A percentile compares a stretch with the other conserved stretches of the same genome.
Evolutionary conservation across 2,113 vertebrate genomes (phyloP).

Genomic region (Oreocharis arfaki): DNA sequence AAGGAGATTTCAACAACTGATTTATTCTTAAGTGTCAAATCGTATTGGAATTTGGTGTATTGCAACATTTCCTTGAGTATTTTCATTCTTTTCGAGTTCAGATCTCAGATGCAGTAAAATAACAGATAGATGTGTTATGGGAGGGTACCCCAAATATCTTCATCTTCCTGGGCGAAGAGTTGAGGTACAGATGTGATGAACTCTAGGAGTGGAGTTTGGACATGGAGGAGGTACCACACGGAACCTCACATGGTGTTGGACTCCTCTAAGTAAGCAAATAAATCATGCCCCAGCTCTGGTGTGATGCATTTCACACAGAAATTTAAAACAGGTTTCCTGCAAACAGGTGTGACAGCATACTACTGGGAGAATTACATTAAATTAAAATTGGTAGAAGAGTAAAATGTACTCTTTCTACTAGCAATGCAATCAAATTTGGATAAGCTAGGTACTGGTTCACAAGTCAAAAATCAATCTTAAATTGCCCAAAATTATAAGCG

Average conservation of each 20-base stretch:
- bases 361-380: background rate
- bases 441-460: background rate
- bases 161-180: background rate
- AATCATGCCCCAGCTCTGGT: background rate
- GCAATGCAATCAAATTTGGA: background rate
- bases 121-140: background rate
- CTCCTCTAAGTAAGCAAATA: background rate
- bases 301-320: background rate
- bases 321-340: background rate
- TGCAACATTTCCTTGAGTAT: background rate
- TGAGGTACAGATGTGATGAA: rapidly evolving
- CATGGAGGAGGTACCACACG: background rate
- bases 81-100: background rate
- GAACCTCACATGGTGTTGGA: background rate
- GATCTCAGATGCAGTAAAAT: background rate
- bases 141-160: background rate
- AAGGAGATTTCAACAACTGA: background rate
- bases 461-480: background rate
- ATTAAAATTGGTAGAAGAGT: background rate
- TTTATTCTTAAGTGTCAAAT: background rate
- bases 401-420: background rate
- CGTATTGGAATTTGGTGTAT: background rate
- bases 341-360: background rate
- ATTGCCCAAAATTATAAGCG: background rate
- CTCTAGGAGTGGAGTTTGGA: background rate